Evolutionary conservation across 37 sponge, comb jelly and placozoan genomes (phyloP), one percentile per base, ranked within the genome.

Genomic region (Petrosia ficiformis): DNA sequence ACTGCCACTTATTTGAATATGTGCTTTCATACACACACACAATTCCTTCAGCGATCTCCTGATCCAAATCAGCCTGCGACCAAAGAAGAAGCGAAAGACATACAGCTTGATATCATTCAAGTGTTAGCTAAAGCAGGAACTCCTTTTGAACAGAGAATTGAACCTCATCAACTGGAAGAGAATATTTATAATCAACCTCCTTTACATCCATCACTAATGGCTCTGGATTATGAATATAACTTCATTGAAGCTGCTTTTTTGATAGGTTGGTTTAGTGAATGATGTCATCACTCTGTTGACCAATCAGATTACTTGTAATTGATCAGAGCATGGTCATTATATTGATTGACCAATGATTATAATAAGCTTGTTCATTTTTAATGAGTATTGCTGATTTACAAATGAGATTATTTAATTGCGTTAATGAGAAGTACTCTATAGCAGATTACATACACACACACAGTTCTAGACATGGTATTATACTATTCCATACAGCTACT

Each of bases 201-300:
- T 48, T 14, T 48, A 8, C 54, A n/a, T n/a, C 63, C 84, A 5
- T 83, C 84, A 33, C 39, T 30, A 5, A 75, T 39, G 41, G 84
- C 84, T 1, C 63, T 57, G 52, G 16, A 26, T 3, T 21, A 35
- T 31, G 84, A 83, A 30, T 36, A 4, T 22, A 25, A 31, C 44
- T 83, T 83, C 52, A 14, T 59, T 28, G 84, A 83, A 32, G 84
- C 77, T 37, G 70, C 84, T 35, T 60, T 83, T 2, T 25, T 83
- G 30, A 54, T 83, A 60, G 84, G 84, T 83, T 71, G 14, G 73
- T 44, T 4, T 21, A 26, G 11, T 22, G 31, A 11, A 16, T 22
- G 8, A 10, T 64, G 65, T 22, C 26, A 16, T 8, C 19, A 24
- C 11, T 28, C 8, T 28, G 31, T 30, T 16, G n/a, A 10, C 26